Percentiles rank a stretch among this genome's conserved stretches.
phyloP scores from a whole-genome alignment of 2,113 vertebrate species.

The Phyllopteryx taeniolatus region DNA sequence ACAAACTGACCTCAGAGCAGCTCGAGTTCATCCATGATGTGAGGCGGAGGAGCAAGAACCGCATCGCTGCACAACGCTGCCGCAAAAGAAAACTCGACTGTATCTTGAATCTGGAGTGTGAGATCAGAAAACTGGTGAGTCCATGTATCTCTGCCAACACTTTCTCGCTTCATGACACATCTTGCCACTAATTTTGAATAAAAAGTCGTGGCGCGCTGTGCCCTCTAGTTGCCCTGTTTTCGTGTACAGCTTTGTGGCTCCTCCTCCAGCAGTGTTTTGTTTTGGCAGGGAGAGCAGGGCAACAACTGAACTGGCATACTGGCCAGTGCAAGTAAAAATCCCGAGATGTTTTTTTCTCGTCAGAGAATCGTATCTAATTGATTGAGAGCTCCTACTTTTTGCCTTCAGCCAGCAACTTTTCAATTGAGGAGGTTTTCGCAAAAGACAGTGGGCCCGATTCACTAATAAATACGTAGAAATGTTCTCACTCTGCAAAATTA shows the following conservation, averaged over 20 bases:
- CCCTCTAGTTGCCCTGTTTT: background rate
- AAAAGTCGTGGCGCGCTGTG: background rate
- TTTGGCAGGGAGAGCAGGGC: no score
- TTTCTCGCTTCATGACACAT: background rate
- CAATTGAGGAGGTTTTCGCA: no score
- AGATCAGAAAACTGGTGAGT: conserved; percentile 93
- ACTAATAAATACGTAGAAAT: no score
- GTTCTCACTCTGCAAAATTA: no score
- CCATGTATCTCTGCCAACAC: background rate
- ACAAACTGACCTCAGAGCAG: conserved; percentile 98
- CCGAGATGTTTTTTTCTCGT: no score
- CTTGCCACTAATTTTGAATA: background rate
- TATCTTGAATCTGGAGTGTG: conserved; percentile 97
- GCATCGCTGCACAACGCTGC: conserved; percentile 97
- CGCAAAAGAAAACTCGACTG: conserved; percentile 99
- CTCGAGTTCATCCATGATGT: conserved; percentile 97
- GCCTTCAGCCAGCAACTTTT: no score
- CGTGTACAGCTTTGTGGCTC: background rate
- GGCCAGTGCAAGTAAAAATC: no score
- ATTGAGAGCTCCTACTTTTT: no score
- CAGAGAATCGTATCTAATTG: no score
- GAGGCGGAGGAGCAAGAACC: conserved; percentile 94
- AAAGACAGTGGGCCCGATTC: no score
- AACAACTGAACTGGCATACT: no score
- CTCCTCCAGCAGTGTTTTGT: background rate